phyloP scores from a whole-genome alignment of 2,888 invertebrate species.

The Cosmia trapezina region DNA sequence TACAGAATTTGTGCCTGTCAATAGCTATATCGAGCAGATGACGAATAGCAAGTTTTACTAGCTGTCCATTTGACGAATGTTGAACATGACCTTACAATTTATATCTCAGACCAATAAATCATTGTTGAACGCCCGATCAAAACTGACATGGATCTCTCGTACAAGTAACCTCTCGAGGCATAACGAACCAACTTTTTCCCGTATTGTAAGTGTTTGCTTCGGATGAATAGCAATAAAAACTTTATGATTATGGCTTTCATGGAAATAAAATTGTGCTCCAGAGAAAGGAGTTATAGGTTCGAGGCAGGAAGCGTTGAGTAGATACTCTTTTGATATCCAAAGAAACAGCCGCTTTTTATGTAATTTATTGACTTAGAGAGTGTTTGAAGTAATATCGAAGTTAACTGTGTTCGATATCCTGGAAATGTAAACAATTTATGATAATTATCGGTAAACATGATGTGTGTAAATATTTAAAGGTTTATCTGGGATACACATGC shows the following conservation, averaged over 20 bases:
- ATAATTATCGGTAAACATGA: constrained; percentile 45
- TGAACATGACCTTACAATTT: constrained; percentile 86
- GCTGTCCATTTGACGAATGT: constrained; percentile 84
- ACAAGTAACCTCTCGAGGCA: constrained; percentile 79
- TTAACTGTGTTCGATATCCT: constrained; percentile 41
- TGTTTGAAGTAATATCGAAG: constrained; percentile 69
- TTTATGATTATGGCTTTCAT: constrained; percentile 88
- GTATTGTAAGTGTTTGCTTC: constrained; percentile 82
- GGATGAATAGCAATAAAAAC: constrained; percentile 87
- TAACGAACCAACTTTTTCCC: constrained; percentile 75
- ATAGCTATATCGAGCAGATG: constrained; percentile 77
- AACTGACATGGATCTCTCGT: constrained; percentile 84
- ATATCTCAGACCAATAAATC: constrained; percentile 85
- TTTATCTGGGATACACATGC: constrained; percentile 31
- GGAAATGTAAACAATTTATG: constrained; percentile 43
- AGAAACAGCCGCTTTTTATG: constrained; percentile 68
- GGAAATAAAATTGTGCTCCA: constrained; percentile 86
- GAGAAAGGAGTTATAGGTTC: constrained; percentile 78
- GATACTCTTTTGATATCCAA: constrained; percentile 74
- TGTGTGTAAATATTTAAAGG: constrained; percentile 25
- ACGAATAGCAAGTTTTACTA: constrained; percentile 84
- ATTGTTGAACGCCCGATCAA: constrained; percentile 82
- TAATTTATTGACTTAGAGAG: constrained; percentile 71
- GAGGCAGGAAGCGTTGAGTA: constrained; percentile 73
- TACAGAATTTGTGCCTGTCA: constrained; percentile 77